Evolutionary conservation across 2,113 vertebrate genomes (phyloP), one percentile per base, ranked within the genome.

Genomic region (Capreolus pygargus): DNA sequence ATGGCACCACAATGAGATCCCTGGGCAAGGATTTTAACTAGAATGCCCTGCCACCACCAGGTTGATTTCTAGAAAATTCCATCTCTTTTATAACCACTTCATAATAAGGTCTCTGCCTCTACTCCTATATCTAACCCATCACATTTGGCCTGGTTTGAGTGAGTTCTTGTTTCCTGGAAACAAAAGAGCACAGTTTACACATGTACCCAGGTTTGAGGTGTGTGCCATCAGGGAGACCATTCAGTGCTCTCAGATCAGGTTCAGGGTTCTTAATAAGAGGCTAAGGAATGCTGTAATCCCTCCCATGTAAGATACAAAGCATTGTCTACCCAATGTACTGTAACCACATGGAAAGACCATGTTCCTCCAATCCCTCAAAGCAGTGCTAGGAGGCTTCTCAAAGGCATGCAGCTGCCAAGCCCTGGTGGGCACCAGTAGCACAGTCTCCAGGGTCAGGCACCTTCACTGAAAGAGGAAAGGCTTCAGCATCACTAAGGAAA

Each of bases 341-440:
- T 82, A 84, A 67, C 27, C 17, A 15, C 8, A 43, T 23, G 45
- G 54, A 70, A 89, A 94, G 12, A 50, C 21, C 7, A 1, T 43
- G 6, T 14, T 79, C 36, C 36, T 88, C 45, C 19, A 87, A 13
- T 27, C 21, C 11, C 13, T 54, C 27, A 36, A 33, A 58, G 25
- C 55, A 96, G 55, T 21, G 23, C 23, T 1, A 74, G 23, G n/a
- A 30, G 4, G 21, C 15, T 58, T 81, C 82, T 36, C 47, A 78
- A 55, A 19, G 28, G 52, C 2, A 25, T 0, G 0, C 7, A 47
- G 76, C 27, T 36, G 86, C 23, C 39, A 3, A 87, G n/a, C 7
- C 28, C 39, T 10, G 2, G 12, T 10, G 23, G 30, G 39, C 0
- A 23, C 1, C 4, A 0, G 6, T 4, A n/a, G 4, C 25, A 2